These are phyloP conservation scores for Osedax fenrisi DNA, from an alignment of 2,888 invertebrate species.

Conservation along the genomic window DNA sequence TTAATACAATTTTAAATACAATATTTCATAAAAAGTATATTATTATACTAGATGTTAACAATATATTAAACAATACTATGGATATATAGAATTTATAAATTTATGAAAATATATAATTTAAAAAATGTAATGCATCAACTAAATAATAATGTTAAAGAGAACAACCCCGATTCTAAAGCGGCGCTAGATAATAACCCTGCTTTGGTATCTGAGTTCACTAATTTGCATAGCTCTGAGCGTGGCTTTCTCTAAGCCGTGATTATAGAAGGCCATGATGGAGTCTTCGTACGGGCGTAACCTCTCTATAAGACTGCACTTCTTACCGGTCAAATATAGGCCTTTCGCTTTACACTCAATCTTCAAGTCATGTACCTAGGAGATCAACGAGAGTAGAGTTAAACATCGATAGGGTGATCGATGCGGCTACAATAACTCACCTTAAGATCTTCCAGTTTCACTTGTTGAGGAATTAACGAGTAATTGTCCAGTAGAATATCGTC, in stretches of 20 bases:
- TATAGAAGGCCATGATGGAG: neutral
- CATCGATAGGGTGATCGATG: neutral
- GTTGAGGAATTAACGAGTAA: neutral
- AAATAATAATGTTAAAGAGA: no score
- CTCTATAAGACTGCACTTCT: neutral
- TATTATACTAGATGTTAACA: no score
- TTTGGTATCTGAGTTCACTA: neutral
- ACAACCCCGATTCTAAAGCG: no score
- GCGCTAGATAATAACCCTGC: no score
- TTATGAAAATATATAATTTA: no score
- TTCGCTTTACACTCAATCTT: neutral
- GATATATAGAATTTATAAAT: no score
- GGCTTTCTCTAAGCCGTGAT: neutral
- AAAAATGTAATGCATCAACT: no score
- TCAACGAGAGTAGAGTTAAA: neutral
- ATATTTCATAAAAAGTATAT: no score
- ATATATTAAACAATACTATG: no score
- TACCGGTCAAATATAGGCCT: neutral
- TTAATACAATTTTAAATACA: no score
- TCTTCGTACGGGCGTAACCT: neutral
- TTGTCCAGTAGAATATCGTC: neutral
- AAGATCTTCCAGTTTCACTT: neutral
- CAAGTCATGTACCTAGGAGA: neutral
- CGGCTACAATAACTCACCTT: neutral
- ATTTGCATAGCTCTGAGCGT: neutral